Base-by-base conservation (phyloP, 2,888 invertebrate genomes). In the Sepiola atlantica region DNA sequence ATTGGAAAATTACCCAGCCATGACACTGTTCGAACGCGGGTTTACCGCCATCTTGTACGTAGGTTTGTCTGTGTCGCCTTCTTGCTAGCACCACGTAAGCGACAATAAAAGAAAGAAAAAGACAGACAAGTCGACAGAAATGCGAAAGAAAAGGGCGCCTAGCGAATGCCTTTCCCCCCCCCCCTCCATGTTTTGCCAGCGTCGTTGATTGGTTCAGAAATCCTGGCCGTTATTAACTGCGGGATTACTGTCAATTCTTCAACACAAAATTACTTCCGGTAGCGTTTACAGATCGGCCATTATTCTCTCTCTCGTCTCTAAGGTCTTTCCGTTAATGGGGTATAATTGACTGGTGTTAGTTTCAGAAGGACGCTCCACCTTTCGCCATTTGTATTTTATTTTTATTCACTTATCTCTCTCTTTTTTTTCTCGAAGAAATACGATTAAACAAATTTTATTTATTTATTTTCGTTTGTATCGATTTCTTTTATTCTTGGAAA, bases 151-250 rank as follows among this genome's bases (percentile, higher is more conserved):
- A 77, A 77, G 45, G 45, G 8, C 77, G 77, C 28, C 77, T 77
- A 28, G 28, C n/a, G 77, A 28, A n/a, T 77, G 8, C 28, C 77
- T 77, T 28, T 77, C 28, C n/a, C 77, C 77, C 12, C 28, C 77
- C n/a, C 28, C n/a, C n/a, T 77, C 77, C 77, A 77, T 77, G 77
- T 77, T 77, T 77, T 77, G 77, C 28, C 28, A 28, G 77, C 77
- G 77, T 77, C 77, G 77, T 77, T 77, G 77, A 77, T 77, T 77
- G 77, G 77, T 77, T 77, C 77, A 77, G 77, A 77, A 28, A 77
- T n/a, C 77, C 77, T n/a, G 77, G 77, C n/a, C 77, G 28, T 77
- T 77, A 77, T 77, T 77, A 77, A 77, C 77, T 77, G 77, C 77
- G 77, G 77, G 77, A 77, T 77, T 77, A 77, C 77, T 77, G 77